Conservation (phyloP, 2,888 invertebrate species). For the Rhabditoides inermis region DNA sequence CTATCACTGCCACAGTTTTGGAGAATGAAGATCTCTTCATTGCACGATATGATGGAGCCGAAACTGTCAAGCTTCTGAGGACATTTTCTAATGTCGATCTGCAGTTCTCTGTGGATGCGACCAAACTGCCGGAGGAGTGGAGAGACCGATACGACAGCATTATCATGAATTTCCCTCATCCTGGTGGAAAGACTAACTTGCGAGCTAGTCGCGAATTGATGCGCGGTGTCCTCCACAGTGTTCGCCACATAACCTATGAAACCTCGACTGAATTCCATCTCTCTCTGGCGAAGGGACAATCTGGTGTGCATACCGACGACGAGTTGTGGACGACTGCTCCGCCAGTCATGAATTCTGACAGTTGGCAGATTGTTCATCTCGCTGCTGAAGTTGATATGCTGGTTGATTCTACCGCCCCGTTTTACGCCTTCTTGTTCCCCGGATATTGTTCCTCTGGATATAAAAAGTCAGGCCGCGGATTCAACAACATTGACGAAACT, state of each 20-base stretch:
- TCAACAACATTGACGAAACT: conserved; percentile 33
- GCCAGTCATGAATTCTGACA: conserved; percentile 36
- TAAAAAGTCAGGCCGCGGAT: conserved; percentile 29
- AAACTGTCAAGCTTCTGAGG: conserved; percentile 11
- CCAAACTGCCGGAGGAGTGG: conserved; percentile 15
- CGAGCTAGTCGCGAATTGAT: conserved; percentile 60
- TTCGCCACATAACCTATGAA: conserved; percentile 11
- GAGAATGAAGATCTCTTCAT: conserved; percentile 19
- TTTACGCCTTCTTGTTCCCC: conserved; percentile 14
- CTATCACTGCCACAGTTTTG: conserved; percentile 24
- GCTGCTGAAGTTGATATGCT: conserved; percentile 30
- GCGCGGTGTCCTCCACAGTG: conserved; percentile 37
- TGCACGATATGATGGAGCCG: conserved; percentile 13
- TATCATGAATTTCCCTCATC: conserved; percentile 63
- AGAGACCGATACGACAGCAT: conserved; percentile 55
- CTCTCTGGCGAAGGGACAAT: conserved; percentile 34
- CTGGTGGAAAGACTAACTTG: conserved; percentile 62
- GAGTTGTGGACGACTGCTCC: conserved; percentile 1
- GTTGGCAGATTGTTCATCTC: conserved; percentile 40
- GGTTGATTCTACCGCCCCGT: conserved; percentile 12
- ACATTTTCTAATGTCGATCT: conserved; percentile 14
- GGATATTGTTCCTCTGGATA: conserved; percentile 41
- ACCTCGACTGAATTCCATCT: conserved; percentile 27
- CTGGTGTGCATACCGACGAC: conserved; percentile 22
- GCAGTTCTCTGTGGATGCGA: conserved; percentile 24